Base-by-base conservation (phyloP, 2,888 invertebrate species). In the Drosophila parthenogenetica region DNA sequence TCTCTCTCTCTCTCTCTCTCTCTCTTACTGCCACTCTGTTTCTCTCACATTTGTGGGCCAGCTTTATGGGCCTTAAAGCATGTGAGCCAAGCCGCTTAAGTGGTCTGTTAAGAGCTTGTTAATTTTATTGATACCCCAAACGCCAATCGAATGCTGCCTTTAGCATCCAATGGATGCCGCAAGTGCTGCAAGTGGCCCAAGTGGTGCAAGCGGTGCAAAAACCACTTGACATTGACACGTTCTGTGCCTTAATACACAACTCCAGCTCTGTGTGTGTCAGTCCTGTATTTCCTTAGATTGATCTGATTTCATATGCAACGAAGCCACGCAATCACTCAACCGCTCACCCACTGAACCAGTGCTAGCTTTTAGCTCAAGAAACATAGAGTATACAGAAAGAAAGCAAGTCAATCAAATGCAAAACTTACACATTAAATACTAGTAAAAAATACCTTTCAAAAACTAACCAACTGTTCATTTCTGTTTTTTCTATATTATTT, bases 51-150 rank as follows among this genome's bases (percentile, higher is more conserved):
- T 35, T 35, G 35, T 16, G 29, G 60, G 37, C 32, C 57, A 49
- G 60, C 59, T 77, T 79, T 79, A 79, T 76, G 77, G 77, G 79
- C 64, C 68, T 79, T 68, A 54, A 72, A 71, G 68, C 68, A 63
- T 43, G 54, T 53, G 43, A 43, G 19, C 69, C 65, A 62, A 76
- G 79, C 73, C 59, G 77, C 77, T 76, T 64, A 79, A 77, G 77
- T 78, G 78, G 67, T 39, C 70, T 80, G 73, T 78, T 78, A 78
- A 77, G 77, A 61, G 80, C 80, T 67, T 78, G 80, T 78, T 78
- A 73, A 78, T 79, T 79, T 79, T 77, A 78, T 78, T 78, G 78
- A 78, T 78, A 73, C 70, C 49, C 79, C 57, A 69, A 35, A 35
- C 37, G 62, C 48, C 58, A 63, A 77, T 77, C 79, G 70, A 69